Evolutionary conservation across 2,888 invertebrate species (phyloP).

Genomic region (Capitulum mitella): DNA sequence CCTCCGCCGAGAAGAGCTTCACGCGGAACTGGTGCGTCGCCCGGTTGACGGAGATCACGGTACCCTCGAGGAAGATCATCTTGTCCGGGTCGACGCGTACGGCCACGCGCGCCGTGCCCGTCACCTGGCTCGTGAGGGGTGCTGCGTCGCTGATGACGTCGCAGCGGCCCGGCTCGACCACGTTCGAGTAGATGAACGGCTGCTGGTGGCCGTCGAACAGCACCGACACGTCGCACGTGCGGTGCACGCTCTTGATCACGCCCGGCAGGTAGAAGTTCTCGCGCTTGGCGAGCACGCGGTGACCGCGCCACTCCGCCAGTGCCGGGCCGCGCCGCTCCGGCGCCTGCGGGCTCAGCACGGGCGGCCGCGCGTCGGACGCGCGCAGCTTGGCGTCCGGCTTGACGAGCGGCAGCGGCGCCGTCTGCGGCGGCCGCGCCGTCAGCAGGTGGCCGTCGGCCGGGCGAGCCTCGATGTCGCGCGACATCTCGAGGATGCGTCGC

Average conservation of each 20-base stretch:
- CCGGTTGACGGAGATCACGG: conserved; percentile 48
- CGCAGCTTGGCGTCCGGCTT: conserved; percentile 26
- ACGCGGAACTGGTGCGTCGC: not conserved
- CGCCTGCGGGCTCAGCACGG: conserved; percentile 28
- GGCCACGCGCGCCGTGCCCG: conserved; percentile 71
- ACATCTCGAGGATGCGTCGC: conserved; percentile 14
- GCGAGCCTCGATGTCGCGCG: not conserved
- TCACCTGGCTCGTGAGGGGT: conserved; percentile 67
- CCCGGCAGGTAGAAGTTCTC: conserved; percentile 78
- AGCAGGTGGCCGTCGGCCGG: conserved; percentile 17
- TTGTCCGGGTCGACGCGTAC: conserved; percentile 51
- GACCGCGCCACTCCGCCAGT: conserved; percentile 76
- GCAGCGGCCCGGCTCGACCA: conserved; percentile 68
- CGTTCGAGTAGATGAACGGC: conserved; percentile 56
- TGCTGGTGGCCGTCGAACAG: conserved; percentile 71
- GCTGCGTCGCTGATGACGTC: conserved; percentile 90
- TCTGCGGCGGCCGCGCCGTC: conserved; percentile 25
- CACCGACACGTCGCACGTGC: conserved; percentile 60
- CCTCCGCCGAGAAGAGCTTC: conserved; percentile 16
- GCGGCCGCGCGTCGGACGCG: conserved; percentile 25
- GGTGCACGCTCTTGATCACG: conserved; percentile 57
- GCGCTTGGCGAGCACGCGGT: conserved; percentile 80
- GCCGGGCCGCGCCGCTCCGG: not conserved
- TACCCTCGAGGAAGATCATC: conserved; percentile 67
- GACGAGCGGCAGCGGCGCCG: conserved; percentile 24